Evolutionary conservation across 2,797 vertebrate species (phyloP).

Genomic region (Takifugu rubripes): DNA sequence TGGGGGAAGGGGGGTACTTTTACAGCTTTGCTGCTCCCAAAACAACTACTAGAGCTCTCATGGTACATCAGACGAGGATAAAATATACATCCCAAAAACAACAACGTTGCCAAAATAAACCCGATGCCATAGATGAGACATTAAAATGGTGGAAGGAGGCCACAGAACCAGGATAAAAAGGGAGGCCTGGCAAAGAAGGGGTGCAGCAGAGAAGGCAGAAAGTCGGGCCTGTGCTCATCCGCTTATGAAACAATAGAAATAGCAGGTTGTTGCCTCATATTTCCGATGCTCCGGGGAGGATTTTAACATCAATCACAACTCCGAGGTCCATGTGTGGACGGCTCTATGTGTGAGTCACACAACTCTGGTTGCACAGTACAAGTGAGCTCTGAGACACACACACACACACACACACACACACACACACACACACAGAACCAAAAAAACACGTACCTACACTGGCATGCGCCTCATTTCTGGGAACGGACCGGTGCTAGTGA

Average conservation of each 20-base stretch:
- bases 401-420: conserved; percentile 24
- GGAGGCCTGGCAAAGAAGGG: conserved; percentile 64
- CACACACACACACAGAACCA: conserved; percentile 35
- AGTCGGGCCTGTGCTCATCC: not conserved
- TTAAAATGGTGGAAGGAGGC: conserved; percentile 41
- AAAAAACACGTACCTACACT: conserved; percentile 32
- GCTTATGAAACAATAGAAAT: conserved; percentile 16
- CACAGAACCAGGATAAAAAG: conserved; percentile 45
- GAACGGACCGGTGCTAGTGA: conserved; percentile 44
- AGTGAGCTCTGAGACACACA: conserved; percentile 8
- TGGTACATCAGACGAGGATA: conserved; percentile 1
- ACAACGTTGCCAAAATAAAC: conserved; percentile 14
- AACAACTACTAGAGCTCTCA: conserved; percentile 15
- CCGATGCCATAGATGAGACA: conserved; percentile 22
- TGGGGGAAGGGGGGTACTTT: not conserved
- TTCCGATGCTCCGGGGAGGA: conserved; percentile 32
- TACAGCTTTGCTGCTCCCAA: conserved; percentile 14
- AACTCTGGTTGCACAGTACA: conserved; percentile 23
- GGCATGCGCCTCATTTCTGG: conserved; percentile 55
- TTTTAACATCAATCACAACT: conserved; percentile 53
- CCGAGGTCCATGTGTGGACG: conserved; percentile 25
- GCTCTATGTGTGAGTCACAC: conserved; percentile 47
- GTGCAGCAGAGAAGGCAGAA: conserved; percentile 47
- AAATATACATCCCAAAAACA: conserved; percentile 9
- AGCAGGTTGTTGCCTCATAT: conserved; percentile 53